Percentiles rank a stretch among this genome's conserved stretches.
These are phyloP conservation scores for Meriones unguiculatus DNA, from an alignment of 2,113 vertebrate genomes.

Conservation along the genomic window DNA sequence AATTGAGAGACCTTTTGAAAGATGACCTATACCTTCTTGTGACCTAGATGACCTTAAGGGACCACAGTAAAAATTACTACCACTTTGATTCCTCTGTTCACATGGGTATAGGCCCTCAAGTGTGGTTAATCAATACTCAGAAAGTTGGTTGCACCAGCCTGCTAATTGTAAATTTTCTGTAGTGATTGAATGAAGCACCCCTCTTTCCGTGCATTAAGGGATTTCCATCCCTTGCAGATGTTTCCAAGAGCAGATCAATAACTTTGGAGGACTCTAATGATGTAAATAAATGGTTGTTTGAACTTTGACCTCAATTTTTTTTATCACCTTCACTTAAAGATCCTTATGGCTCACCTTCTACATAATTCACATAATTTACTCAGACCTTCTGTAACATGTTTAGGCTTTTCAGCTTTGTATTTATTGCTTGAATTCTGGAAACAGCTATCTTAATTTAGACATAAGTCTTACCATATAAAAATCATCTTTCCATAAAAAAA, in stretches of 20 bases:
- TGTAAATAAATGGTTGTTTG: background rate
- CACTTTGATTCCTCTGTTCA: background rate
- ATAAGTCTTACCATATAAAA: background rate
- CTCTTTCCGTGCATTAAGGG: background rate
- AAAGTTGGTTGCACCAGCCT: background rate
- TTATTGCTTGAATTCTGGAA: background rate
- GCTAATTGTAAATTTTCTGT: background rate
- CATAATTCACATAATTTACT: no score
- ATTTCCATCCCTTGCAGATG: background rate
- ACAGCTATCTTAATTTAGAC: background rate
- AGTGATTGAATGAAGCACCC: background rate
- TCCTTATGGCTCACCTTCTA: background rate
- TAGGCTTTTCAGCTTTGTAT: background rate
- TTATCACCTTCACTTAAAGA: background rate
- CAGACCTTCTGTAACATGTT: background rate
- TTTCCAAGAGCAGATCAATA: background rate
- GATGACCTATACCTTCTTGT: no score
- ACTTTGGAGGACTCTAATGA: background rate
- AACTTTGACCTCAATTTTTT: background rate
- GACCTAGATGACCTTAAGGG: background rate
- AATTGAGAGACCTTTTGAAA: background rate
- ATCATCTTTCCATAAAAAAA: background rate
- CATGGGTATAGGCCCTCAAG: no score
- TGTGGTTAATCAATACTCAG: background rate
- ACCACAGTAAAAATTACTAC: no score